A percentile compares a stretch with the other conserved stretches of the same genome.
Evolutionary conservation across 1,140 invertebrate species (phyloP).

Genomic region (Drosophila mojavensis): DNA sequence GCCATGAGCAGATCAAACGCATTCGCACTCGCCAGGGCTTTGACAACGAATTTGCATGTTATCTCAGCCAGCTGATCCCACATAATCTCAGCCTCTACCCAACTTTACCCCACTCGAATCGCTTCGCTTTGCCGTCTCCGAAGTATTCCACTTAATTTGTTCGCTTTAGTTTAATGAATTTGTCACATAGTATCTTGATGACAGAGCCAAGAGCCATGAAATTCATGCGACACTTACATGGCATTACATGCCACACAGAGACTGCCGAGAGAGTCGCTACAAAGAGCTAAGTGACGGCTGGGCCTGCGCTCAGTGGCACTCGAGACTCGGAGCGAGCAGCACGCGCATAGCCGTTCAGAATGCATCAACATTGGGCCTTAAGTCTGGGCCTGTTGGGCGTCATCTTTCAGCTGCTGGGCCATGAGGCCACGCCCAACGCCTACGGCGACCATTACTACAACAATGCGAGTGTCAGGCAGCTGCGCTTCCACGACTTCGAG

Average conservation of each 20-base stretch:
- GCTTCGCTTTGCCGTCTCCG: neutral
- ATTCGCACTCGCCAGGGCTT: neutral
- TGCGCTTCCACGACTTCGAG: slow-evolving; percentile 76
- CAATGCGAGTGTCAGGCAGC: slow-evolving; percentile 43
- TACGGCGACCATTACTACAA: slow-evolving; percentile 44
- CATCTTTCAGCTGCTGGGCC: slow-evolving; percentile 22
- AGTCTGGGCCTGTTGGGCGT: slow-evolving; percentile 29
- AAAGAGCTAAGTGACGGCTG: slow-evolving; percentile 18
- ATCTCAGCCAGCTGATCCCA: slow-evolving; percentile 13
- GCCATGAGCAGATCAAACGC: neutral
- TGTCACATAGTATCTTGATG: slow-evolving; percentile 60
- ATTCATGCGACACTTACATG: slow-evolving; percentile 32
- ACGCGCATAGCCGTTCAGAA: slow-evolving; percentile 18
- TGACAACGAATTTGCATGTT: slow-evolving; percentile 35
- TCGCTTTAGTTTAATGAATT: slow-evolving; percentile 55
- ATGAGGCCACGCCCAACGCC: slow-evolving; percentile 4
- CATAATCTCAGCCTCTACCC: neutral
- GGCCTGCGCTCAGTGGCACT: slow-evolving; percentile 42
- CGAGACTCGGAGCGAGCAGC: slow-evolving; percentile 36
- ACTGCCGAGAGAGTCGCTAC: slow-evolving; percentile 7
- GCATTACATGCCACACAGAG: neutral
- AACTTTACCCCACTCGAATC: neutral
- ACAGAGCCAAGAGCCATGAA: slow-evolving; percentile 57
- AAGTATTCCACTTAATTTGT: slow-evolving; percentile 24
- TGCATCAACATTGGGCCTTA: slow-evolving; percentile 38